phyloP scores from a whole-genome alignment of 2,797 vertebrate species.

The Glyptemys insculpta region DNA sequence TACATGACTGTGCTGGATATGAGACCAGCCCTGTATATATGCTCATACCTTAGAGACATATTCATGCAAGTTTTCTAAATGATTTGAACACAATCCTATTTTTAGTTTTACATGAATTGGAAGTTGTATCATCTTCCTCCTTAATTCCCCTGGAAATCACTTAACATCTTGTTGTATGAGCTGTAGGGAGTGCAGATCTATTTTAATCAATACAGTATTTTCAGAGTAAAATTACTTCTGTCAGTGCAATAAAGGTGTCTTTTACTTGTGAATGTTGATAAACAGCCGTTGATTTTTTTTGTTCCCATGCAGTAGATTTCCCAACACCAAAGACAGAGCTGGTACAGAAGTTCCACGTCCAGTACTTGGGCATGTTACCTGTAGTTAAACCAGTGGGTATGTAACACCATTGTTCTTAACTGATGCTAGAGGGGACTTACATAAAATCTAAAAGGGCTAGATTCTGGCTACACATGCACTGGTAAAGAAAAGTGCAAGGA shows the following conservation, averaged over 20 bases:
- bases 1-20: neutral
- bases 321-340: constrained; percentile 98
- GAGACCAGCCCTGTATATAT: neutral
- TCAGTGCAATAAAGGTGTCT: neutral
- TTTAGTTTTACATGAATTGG: neutral
- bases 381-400: constrained; percentile 95
- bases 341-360: constrained; percentile 97
- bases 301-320: constrained; percentile 90
- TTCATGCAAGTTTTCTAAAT: accelerated
- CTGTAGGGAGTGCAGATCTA: neutral
- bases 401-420: constrained; percentile 22
- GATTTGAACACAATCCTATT: neutral
- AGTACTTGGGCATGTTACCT: constrained; percentile 93
- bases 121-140: neutral
- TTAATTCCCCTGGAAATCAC: constrained; percentile 3
- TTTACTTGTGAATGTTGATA: constrained; percentile 37
- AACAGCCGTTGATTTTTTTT: constrained; percentile 50
- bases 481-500: neutral
- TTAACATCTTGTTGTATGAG: neutral
- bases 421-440: neutral
- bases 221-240: constrained; percentile 5
- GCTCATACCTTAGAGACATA: neutral
- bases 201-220: neutral
- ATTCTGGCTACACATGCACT: neutral
- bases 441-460: neutral